A percentile compares a stretch with the other conserved stretches of the same genome.
Conservation (phyloP, 2,888 invertebrate genomes). For the Marasmarcha lunaedactyla region DNA sequence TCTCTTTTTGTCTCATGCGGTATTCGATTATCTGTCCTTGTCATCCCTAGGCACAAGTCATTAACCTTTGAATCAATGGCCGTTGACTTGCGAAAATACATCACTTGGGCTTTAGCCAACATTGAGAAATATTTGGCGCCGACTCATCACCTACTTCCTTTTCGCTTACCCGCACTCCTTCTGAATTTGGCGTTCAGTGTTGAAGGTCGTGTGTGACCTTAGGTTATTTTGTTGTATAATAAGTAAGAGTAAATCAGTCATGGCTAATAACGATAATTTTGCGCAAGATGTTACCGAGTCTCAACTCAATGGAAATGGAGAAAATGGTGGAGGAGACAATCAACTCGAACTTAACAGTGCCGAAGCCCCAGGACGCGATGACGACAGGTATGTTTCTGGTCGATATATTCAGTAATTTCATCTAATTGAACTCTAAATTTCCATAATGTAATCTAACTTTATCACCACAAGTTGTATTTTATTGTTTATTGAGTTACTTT, state of each 20-base stretch:
- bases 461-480: too few species aligned
- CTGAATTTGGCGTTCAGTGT: slow-evolving; percentile 66
- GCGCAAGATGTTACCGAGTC: slow-evolving; percentile 81
- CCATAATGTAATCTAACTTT: too few species aligned
- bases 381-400: slow-evolving; percentile 74
- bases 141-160: slow-evolving; percentile 42
- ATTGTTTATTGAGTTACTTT: slow-evolving; percentile 21
- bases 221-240: slow-evolving; percentile 51
- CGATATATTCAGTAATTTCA: background rate
- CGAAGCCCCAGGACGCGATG: slow-evolving; percentile 83
- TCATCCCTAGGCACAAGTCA: slow-evolving; percentile 29
- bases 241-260: slow-evolving; percentile 59
- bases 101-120: slow-evolving; percentile 33
- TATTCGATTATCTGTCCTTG: slow-evolving; percentile 19
- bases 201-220: slow-evolving; percentile 63
- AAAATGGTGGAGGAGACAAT: slow-evolving; percentile 77
- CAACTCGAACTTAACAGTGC: slow-evolving; percentile 79
- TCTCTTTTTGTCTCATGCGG: slow-evolving; percentile 23
- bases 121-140: slow-evolving; percentile 38
- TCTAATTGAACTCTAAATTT: too few species aligned
- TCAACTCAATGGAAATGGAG: slow-evolving; percentile 72
- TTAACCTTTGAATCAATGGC: slow-evolving; percentile 52
- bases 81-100: slow-evolving; percentile 30
- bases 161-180: slow-evolving; percentile 50
- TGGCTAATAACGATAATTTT: slow-evolving; percentile 85